Conservation (phyloP, 2,113 vertebrate genomes). For the Zosterops lateralis region DNA sequence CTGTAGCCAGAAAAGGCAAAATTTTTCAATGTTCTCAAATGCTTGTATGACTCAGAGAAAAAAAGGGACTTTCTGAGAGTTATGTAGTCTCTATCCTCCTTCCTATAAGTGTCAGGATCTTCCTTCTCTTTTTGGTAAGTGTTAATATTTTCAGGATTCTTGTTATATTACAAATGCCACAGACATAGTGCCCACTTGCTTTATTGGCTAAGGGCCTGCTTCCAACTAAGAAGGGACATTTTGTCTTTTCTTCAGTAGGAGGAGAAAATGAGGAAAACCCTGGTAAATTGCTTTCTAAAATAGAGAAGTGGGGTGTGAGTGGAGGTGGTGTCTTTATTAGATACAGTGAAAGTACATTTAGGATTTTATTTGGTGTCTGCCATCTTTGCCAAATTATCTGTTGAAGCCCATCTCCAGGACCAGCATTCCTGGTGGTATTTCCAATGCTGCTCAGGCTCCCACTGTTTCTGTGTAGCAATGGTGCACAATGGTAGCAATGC, state of each 20-base stretch:
- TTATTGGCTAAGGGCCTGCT: not conserved
- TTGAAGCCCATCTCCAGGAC: not conserved
- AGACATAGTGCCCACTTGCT: not conserved
- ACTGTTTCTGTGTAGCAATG: fast-evolving
- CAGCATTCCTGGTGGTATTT: not conserved
- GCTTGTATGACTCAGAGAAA: not conserved
- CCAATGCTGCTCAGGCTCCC: not conserved
- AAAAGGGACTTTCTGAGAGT: not conserved
- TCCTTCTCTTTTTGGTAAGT: not conserved
- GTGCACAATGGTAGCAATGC: too few relatives aligned
- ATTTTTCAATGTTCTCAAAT: not conserved
- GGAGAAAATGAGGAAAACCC: not conserved
- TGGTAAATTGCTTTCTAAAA: slow-evolving; percentile 4
- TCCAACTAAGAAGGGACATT: not conserved
- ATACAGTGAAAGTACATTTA: not conserved
- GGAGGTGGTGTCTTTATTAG: not conserved
- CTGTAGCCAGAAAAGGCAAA: not conserved
- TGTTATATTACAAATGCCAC: not conserved
- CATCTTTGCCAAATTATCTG: not conserved
- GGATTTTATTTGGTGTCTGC: not conserved
- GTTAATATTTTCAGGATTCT: not conserved
- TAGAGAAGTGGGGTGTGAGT: not conserved
- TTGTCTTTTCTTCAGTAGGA: not conserved
- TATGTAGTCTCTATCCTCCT: not conserved
- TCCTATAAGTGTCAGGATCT: not conserved